Evolutionary conservation across 2,113 vertebrate species (phyloP).

Genomic region (Leucopsar rothschildi): DNA sequence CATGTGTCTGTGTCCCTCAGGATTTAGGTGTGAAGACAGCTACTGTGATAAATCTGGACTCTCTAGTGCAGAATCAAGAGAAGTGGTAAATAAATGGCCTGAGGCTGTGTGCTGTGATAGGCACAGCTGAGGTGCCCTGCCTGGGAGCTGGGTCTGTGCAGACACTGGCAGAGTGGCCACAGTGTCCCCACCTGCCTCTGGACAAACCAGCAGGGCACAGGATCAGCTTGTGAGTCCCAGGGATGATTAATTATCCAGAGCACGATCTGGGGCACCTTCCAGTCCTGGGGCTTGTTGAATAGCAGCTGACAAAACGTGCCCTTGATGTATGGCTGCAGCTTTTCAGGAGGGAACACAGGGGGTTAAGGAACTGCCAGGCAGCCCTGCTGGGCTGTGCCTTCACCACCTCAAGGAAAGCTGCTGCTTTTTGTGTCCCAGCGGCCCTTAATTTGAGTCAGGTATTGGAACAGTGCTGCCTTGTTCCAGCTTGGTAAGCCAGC

Average conservation of each 20-base stretch:
- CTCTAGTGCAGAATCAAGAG: background rate
- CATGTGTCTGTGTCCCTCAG: accelerated
- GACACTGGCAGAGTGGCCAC: accelerated
- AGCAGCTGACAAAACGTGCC: background rate
- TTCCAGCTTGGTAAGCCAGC: background rate
- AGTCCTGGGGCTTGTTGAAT: background rate
- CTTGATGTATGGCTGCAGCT: background rate
- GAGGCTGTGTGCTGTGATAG: background rate
- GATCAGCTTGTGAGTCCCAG: background rate
- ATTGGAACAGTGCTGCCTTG: slow-evolving; percentile 7
- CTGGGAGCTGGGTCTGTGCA: background rate
- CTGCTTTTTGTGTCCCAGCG: background rate
- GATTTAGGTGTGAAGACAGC: background rate
- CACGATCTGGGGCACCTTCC: background rate
- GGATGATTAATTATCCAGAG: background rate
- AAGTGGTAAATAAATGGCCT: background rate
- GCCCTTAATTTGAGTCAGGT: background rate
- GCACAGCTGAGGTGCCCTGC: background rate
- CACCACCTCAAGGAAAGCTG: background rate
- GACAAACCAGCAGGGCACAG: background rate
- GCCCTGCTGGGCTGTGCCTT: background rate
- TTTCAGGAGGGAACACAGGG: background rate
- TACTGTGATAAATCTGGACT: background rate
- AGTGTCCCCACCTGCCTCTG: background rate
- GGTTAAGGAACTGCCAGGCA: background rate